phyloP scores from a whole-genome alignment of 2,888 invertebrate species.

The Tenthredo notha region DNA sequence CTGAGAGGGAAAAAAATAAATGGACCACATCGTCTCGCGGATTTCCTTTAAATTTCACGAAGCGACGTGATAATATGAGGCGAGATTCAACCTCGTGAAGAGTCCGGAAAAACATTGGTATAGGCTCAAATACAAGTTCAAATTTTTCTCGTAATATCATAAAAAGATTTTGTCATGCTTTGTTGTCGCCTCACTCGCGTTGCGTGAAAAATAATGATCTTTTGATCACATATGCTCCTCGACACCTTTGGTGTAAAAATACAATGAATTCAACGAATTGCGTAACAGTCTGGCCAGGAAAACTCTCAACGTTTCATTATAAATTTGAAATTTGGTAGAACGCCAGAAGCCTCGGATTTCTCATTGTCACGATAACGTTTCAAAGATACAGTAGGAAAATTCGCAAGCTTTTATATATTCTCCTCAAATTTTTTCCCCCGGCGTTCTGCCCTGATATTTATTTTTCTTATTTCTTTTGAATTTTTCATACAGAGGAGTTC shows the following conservation, averaged over 20 bases:
- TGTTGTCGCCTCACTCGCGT: background rate
- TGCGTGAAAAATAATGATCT: conserved; percentile 4
- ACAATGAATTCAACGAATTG: conserved; percentile 24
- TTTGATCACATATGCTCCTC: conserved; percentile 26
- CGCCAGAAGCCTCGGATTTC: conserved; percentile 16
- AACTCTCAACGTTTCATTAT: conserved; percentile 3
- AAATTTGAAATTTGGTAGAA: conserved; percentile 31
- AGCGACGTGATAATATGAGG: background rate
- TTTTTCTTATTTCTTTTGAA: background rate
- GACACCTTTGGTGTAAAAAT: conserved; percentile 34
- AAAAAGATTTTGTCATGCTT: background rate
- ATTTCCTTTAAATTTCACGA: background rate
- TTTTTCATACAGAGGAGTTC: background rate
- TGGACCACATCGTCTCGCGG: background rate
- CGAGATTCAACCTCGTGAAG: background rate
- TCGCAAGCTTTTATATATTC: background rate
- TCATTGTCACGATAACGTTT: conserved; percentile 45
- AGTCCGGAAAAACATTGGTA: background rate
- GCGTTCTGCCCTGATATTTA: background rate
- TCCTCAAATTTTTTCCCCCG: background rate
- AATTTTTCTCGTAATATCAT: background rate
- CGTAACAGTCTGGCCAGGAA: background rate
- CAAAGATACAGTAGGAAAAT: background rate
- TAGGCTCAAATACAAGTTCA: background rate
- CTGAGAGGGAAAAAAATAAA: background rate